Evolutionary conservation across 2,113 vertebrate genomes (phyloP).

Genomic region (Varanus komodoensis): DNA sequence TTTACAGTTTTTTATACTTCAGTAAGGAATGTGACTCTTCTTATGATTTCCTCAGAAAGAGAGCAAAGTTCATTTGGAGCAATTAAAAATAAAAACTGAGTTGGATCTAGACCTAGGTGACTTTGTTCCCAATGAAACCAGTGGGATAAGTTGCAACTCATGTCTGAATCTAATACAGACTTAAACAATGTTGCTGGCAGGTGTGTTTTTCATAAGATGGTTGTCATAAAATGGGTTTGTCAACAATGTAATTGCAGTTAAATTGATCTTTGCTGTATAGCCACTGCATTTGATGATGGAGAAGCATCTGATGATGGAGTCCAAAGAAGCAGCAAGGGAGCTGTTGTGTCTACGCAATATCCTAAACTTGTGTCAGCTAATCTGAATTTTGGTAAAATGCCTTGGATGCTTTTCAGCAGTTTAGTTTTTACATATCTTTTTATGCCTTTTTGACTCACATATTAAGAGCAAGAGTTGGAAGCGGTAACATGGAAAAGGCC

Average conservation of each 20-base stretch:
- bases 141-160: not conserved
- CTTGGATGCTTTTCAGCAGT: conserved; percentile 22
- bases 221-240: not conserved
- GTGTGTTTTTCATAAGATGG: not conserved
- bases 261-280: not conserved
- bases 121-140: not conserved
- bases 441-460: conserved; percentile 2
- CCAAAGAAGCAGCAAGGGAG: not conserved
- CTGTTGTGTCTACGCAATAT: not conserved
- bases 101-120: not conserved
- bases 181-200: not conserved
- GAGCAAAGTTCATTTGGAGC: not conserved
- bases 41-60: not conserved
- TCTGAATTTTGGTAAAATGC: conserved; percentile 6
- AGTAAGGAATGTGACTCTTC: not conserved
- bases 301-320: not conserved
- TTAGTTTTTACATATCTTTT: conserved; percentile 19
- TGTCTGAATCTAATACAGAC: not conserved
- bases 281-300: not conserved
- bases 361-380: not conserved
- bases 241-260: not conserved
- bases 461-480: conserved; percentile 23
- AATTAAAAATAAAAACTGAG: not conserved
- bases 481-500: conserved; percentile 6
- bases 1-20: not conserved